Conservation (phyloP, 2,888 invertebrate genomes). For the Drosophila demipolita region DNA sequence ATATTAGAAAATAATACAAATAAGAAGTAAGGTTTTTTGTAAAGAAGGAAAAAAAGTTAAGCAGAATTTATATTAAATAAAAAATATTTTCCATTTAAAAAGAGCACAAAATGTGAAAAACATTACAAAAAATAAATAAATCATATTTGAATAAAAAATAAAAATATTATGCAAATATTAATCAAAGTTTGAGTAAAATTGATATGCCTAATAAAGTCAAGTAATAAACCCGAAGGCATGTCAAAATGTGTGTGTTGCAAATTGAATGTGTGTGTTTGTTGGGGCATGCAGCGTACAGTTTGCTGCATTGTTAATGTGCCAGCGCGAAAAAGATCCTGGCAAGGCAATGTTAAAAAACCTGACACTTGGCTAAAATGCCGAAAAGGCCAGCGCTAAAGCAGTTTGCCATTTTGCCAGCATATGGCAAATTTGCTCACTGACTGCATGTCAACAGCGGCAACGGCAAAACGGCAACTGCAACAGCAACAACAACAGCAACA, state of each 20-base stretch:
- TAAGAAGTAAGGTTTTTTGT: too few species aligned
- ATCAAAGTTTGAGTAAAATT: too few species aligned
- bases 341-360: slow-evolving; percentile 36
- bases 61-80: too few species aligned
- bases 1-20: too few species aligned
- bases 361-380: slow-evolving; percentile 54
- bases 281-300: background rate
- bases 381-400: slow-evolving; percentile 47
- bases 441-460: slow-evolving; percentile 50
- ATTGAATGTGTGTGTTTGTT: background rate
- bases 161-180: too few species aligned
- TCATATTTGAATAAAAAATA: too few species aligned
- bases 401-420: slow-evolving; percentile 73
- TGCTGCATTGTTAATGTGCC: slow-evolving; percentile 36
- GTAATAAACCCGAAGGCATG: background rate
- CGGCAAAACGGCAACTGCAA: slow-evolving; percentile 7
- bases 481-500: slow-evolving; percentile 14
- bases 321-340: slow-evolving; percentile 33
- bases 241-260: background rate
- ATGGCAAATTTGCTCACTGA: slow-evolving; percentile 72
- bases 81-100: too few species aligned
- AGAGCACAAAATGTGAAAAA: too few species aligned
- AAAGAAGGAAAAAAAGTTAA: too few species aligned
- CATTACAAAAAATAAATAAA: too few species aligned
- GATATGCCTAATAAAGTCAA: too few species aligned